phyloP scores from a whole-genome alignment of 2,888 invertebrate genomes.

The Agonum fuliginosum region DNA sequence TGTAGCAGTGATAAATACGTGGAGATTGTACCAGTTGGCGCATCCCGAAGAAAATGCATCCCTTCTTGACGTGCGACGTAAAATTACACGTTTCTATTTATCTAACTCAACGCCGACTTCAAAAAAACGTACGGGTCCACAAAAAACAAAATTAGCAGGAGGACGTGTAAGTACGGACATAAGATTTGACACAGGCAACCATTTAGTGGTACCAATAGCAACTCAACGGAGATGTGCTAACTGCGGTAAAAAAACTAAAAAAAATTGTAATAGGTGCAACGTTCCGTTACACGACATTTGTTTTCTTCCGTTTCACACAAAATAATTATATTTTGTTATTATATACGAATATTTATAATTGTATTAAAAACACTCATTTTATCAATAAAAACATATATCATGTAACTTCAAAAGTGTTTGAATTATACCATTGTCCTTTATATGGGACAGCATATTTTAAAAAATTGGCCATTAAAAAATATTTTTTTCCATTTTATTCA shows the following conservation, averaged over 20 bases:
- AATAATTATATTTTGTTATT: no score
- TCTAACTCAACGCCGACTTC: neutral
- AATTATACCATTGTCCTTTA: no score
- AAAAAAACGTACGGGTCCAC: conserved; percentile 13
- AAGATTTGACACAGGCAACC: neutral
- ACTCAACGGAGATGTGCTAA: conserved; percentile 51
- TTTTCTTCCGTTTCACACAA: conserved; percentile 49
- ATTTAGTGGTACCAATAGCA: conserved; percentile 42
- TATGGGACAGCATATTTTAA: no score
- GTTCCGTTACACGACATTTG: conserved; percentile 49
- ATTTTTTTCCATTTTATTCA: no score
- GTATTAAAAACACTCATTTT: no score
- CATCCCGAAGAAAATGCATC: conserved; percentile 44
- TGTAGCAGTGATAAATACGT: conserved; percentile 55
- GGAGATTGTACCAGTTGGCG: conserved; percentile 51
- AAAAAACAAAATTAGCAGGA: conserved; percentile 12
- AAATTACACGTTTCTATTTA: neutral
- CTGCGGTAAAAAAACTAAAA: conserved; percentile 53
- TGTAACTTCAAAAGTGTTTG: no score
- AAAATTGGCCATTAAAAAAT: no score
- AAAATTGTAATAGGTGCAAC: conserved; percentile 42
- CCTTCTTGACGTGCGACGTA: conserved; percentile 19
- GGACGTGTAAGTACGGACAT: conserved; percentile 21
- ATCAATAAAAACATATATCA: no score
- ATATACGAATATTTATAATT: no score